Base-by-base conservation (phyloP, 92 coral and sea anemone species). In the Paramuricea clavata region DNA sequence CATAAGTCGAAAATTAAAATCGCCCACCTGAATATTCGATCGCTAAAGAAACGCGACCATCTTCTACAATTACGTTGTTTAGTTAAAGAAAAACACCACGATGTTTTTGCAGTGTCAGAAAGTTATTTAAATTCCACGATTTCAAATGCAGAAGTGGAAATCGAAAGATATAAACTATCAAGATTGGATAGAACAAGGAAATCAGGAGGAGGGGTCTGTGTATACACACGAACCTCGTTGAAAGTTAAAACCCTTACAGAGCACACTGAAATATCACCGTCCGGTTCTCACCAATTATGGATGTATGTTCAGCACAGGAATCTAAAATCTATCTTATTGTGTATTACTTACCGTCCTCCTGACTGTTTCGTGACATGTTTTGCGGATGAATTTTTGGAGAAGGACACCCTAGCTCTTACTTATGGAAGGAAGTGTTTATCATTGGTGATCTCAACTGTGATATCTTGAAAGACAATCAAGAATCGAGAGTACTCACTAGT, bases 101-200 rank as follows among this genome's bases (percentile, higher is more conserved):
- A 69, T 50, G 36, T 86, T 5, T 23, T 86, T 26, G 76, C 69
- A 54, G 62, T 88, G 9, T 88, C 91, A 6, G 88, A 88, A 32
- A 35, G 87, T 13, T 83, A 88, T 87, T 78, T 89, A 11, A 84
- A 89, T 65, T 89, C 85, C 21, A 33, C 89, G 8, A 76, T 89
- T 0, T 83, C 77, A 3, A 83, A 89, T 57, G 80, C 81, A 2
- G 92, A 89, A 71, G 92, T 89, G 9, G 85, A 83, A 56, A 74
- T 89, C 49, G 78, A 61, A 23, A 85, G 85, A 5, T 83, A 89
- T 31, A 89, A 49, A 56, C 25, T 89, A 39, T 56, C 77, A 31
- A 83, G 85, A 44, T 69, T 89, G 83, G 92, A 89, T 43, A 56
- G 78, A n/a, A 33, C 25, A 49, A n/a, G 1, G 30, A 22, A 43